Evolutionary conservation across 2,797 vertebrate genomes (phyloP), one percentile per base, ranked within the genome.

Genomic region (Champsocephalus gunnari): DNA sequence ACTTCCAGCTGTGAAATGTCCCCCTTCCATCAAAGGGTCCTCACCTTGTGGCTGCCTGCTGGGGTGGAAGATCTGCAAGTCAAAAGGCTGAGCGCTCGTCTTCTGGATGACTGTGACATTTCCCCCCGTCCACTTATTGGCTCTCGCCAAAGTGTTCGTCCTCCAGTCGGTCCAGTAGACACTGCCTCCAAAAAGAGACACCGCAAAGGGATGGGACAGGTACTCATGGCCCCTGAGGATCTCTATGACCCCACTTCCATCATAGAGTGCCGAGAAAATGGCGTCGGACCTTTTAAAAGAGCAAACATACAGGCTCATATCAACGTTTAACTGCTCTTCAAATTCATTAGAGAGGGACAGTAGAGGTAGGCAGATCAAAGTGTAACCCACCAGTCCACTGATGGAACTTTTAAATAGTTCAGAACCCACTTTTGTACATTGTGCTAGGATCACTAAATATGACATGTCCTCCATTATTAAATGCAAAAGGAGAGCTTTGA

Each of bases 81-180:
- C 98, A 84, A 99, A 99, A 8, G 98, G 98, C 78, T 99, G 98
- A 72, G 98, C 98, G n/a, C 98, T 99, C 24, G 98, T 99, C 94
- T 99, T 99, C 88, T 99, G 98, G 90, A 99, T 98, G 49, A 99
- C 98, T 2, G 97, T 99, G 83, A 99, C 98, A 81, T 99, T 99
- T 63, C 92, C 95, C 7, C 98, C 98, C 0, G 97, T 99, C 98
- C 98, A 99, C 89, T 99, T 99, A 86, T 98, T 99, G 75, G 98
- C 98, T 93, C 97, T 97, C 28, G 98, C 96, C 67, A 99, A 92
- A 3, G 98, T 99, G 63, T 99, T 99, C 12, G 98, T 99, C 83
- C 98, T 94, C 98, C 98, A 99, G 68, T 99, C 98, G 0, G 98
- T 99, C 98, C 98, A 99, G 82, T 98, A 99, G 2, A 99, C 97